Base-by-base conservation (phyloP, 2,888 invertebrate species). In the Pegoplata infirma region DNA sequence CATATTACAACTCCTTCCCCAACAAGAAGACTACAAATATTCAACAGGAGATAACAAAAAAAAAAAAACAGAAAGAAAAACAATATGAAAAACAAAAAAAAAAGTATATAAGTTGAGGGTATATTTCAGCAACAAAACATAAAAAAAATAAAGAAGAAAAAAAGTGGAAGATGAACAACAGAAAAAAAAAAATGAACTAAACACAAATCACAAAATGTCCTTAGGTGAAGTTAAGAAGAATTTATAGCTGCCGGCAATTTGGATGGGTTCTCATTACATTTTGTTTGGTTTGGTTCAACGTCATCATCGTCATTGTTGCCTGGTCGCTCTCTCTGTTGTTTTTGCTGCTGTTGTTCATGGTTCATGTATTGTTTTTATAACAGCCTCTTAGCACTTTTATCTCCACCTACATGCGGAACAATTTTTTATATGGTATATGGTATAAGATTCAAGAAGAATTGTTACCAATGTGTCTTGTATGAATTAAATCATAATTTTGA, bases 141-240 rank as follows among this genome's bases (percentile, higher is more conserved):
- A 16, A 40, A 28, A 56, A 6, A 67, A 66, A 47, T 25, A 23
- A 17, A 67, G 46, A 49, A 36, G n/a, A n/a, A 46, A 47, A 49
- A 67, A 44, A 16, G 10, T 56, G 51, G 58, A 36, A 64, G 58
- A 56, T 40, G 32, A 83, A 81, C 25, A n/a, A n/a, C n/a, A n/a
- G 25, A 6, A 82, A 82, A 82, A 80, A 82, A 82, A 80, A 81
- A 82, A 83, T 81, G 82, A 84, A 82, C 72, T 77, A 84, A 82
- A 85, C 83, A 85, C 84, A 84, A 89, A 89, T 88, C 89, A 87
- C 86, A 88, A 85, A 86, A 85, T 85, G 84, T 81, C 89, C 86
- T 81, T 32, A 80, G 85, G 88, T 82, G 73, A 87, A 84, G 86
- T 89, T 86, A 86, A 86, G 86, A 88, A 87, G 87, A 88, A 88